These are phyloP conservation scores for Chloroceryle inda DNA, from an alignment of 2,797 vertebrate genomes.

Conservation along the genomic window DNA sequence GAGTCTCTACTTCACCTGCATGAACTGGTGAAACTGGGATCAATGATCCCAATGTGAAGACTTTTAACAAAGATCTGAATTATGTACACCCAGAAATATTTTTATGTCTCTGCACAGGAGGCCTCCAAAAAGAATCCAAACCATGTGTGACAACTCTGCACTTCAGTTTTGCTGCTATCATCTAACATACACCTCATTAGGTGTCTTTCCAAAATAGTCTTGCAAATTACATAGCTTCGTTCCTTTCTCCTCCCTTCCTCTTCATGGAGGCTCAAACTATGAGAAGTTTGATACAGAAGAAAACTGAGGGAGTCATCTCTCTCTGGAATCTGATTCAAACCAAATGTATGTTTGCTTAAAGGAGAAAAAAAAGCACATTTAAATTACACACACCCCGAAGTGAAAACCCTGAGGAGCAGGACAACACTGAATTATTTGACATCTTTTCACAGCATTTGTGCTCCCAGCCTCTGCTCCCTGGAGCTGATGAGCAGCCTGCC, in stretches of 20 bases:
- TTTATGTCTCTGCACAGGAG: not conserved
- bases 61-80: not conserved
- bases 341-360: not conserved
- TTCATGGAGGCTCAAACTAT: not conserved
- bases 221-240: not conserved
- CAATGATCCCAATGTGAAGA: not conserved
- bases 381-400: not conserved
- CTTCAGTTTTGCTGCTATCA: not conserved
- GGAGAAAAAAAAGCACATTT: not conserved
- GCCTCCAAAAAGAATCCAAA: not conserved
- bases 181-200: not conserved
- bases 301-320: not conserved
- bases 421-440: not conserved
- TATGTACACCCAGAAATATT: not conserved
- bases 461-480: not conserved
- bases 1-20: not conserved
- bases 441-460: not conserved
- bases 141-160: not conserved
- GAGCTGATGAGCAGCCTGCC: not conserved
- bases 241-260: not conserved
- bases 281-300: not conserved
- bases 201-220: not conserved
- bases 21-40: not conserved
- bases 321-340: conserved; percentile 5
- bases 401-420: not conserved